Evolutionary conservation across 2,113 vertebrate genomes (phyloP), one percentile per base, ranked within the genome.

Genomic region (Candoia aspera): DNA sequence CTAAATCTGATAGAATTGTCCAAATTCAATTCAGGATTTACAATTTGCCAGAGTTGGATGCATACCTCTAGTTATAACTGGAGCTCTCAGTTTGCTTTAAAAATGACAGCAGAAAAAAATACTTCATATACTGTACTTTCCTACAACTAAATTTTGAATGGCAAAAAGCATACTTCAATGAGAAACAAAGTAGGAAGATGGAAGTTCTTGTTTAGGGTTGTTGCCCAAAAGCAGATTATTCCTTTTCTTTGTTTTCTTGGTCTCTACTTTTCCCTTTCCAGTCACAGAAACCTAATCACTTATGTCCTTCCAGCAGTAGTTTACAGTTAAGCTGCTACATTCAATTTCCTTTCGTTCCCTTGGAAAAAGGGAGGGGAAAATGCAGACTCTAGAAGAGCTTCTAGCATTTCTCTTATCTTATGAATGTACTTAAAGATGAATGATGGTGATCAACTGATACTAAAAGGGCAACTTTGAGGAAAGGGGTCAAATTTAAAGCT

Each of bases 21-120:
- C n/a, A 8, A 49, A 73, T 19, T 37, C 68, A 73, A 2, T 19
- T 37, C 68, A 37, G n/a, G 68, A 37, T 37, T 37, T 73, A 73
- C 15, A 73, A 73, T 73, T 73, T 73, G 6, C 33, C 68, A 1
- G 6, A 73, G 68, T 37, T 19, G 68, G 68, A 73, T 19, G n/a
- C 6, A 8, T 19, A 15, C n/a, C 15, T 58, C 15, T 49, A 58
- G 26, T 33, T n/a, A 73, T 29, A 87, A 87, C 21, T 10, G 29
- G 13, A 84, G 12, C 33, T 33, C 42, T 42, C 37, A 42, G 26
- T 26, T 88, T 49, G 59, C 37, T 57, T 58, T 33, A 17, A 87
- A 93, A 95, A 96, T 95, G 96, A 94, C 96, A 91, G 96, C 95
- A 95, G 96, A 94, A 95, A 95, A 95, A 64, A 68, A 49, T 49